Evolutionary conservation across 1,140 invertebrate genomes (phyloP).

Genomic region (Drosophila ironensis): DNA sequence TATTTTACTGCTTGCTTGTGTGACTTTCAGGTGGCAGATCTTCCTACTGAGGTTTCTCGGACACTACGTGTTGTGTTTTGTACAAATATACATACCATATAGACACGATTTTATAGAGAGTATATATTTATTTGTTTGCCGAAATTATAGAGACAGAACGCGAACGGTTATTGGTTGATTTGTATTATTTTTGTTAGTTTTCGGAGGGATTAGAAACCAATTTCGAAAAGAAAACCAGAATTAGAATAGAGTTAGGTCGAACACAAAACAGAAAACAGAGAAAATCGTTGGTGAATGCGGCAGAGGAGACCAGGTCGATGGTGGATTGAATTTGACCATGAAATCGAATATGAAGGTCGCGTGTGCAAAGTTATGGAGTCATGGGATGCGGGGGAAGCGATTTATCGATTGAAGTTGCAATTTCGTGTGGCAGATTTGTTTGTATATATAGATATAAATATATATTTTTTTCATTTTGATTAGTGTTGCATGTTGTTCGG

Average conservation of each 20-base stretch:
- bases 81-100: constrained; percentile 80
- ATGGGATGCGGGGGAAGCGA: constrained; percentile 13
- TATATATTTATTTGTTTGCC: constrained; percentile 36
- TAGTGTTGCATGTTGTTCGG: constrained; percentile 53
- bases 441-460: constrained; percentile 4
- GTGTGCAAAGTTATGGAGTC: constrained; percentile 31
- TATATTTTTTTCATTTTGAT: constrained; percentile 41
- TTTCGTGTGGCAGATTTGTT: constrained; percentile 32
- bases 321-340: constrained; percentile 17
- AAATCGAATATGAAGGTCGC: constrained; percentile 23
- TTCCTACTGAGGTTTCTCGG: constrained; percentile 70
- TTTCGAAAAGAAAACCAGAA: constrained; percentile 65
- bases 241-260: constrained; percentile 39
- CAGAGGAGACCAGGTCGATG: constrained; percentile 38
- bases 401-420: constrained; percentile 37
- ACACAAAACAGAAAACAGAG: constrained; percentile 10
- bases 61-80: constrained; percentile 54
- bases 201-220: constrained; percentile 28
- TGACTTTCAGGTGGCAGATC: constrained; percentile 4
- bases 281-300: constrained; percentile 30
- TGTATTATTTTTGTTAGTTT: neutral
- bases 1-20: constrained; percentile 20
- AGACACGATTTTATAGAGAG: constrained; percentile 52
- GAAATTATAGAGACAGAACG: constrained; percentile 43
- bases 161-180: constrained; percentile 9